Base-by-base conservation (phyloP, 92 coral and sea anemone species). In the Anthopleura xanthogrammica region DNA sequence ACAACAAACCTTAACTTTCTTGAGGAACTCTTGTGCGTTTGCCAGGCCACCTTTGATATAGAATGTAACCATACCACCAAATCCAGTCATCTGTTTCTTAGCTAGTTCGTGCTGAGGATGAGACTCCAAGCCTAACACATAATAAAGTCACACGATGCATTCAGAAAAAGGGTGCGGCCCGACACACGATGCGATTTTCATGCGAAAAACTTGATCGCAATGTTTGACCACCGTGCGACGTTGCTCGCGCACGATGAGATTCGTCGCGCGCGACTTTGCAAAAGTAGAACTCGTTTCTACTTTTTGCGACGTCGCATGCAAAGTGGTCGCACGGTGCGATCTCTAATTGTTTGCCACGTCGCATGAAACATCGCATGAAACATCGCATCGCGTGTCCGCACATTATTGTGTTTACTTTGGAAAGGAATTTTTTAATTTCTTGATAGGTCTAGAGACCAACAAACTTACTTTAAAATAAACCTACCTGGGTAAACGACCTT, bases 31-130 rank as follows among this genome's bases (percentile, higher is more conserved):
- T 79, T 85, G 89, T 74, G 99, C 85, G 54, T 90, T 94, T 72
- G 88, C 90, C 20, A 97, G 76, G 79, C 93, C 90, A 40, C 98
- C 99, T 81, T 91, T 94, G 80, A 97, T 97, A 88, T 86, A 91
- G 72, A 93, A 95, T 39, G 97, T 94, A 24, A 97, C 98, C 99
- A 97, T 97, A 29, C 99, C 99, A 79, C 99, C 98, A 84, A 94
- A 97, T 13, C 99, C 99, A 36, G 94, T 94, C 98, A 92, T 92
- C 90, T 97, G 98, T 22, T 76, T 89, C 82, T 97, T 97, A 36
- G 99, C 99, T n/a, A 97, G 92, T 20, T 97, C 98, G 55, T 94
- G 97, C 36, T 97, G 98, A 5, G 99, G 99, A 74, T 89, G 97
- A 14, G 98, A 90, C 66, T 79, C 88, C 14, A 97, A 90, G 11